Evolutionary conservation across 2,113 vertebrate genomes (phyloP).

Genomic region (Silurus meridionalis): DNA sequence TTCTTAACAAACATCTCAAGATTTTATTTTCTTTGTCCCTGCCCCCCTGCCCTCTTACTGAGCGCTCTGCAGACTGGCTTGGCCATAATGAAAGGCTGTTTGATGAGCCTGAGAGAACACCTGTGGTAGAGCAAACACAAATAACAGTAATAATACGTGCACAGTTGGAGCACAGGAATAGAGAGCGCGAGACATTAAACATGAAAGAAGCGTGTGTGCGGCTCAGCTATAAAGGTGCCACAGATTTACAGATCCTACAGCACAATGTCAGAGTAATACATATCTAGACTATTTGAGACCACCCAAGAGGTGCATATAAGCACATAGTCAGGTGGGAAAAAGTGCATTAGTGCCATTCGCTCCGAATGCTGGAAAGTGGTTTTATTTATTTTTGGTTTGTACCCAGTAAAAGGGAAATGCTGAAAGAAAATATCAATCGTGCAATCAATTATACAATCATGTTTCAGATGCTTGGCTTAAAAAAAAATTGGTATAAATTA

Average conservation of each 20-base stretch:
- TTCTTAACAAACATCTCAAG: slow-evolving; percentile 15
- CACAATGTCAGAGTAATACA: slow-evolving; percentile 8
- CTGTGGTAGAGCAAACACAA: slow-evolving; percentile 49
- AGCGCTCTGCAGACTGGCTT: not conserved
- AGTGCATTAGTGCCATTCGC: not conserved
- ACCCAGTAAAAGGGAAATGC: not conserved
- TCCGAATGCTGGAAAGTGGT: not conserved
- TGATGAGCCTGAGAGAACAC: slow-evolving; percentile 51
- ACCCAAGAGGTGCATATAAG: slow-evolving; percentile 12
- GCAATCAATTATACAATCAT: not conserved
- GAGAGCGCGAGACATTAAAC: slow-evolving; percentile 32
- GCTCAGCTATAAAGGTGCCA: slow-evolving; percentile 26
- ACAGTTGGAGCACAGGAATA: slow-evolving; percentile 38
- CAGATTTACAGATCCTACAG: slow-evolving; percentile 30
- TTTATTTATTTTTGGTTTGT: not conserved
- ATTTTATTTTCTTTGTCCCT: slow-evolving; percentile 6
- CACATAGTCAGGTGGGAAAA: not conserved
- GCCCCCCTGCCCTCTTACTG: not conserved
- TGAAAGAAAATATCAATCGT: not conserved
- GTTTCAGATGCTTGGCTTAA: not conserved
- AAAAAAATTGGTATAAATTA: not conserved
- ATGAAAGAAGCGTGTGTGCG: slow-evolving; percentile 25
- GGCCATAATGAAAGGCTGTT: slow-evolving; percentile 53
- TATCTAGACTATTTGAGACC: slow-evolving; percentile 20
- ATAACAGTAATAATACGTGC: slow-evolving; percentile 46